Percentiles rank a stretch among this genome's conserved stretches.
Conservation (phyloP, 64 coral and sea anemone genomes). For the Stylophora pistillata region DNA sequence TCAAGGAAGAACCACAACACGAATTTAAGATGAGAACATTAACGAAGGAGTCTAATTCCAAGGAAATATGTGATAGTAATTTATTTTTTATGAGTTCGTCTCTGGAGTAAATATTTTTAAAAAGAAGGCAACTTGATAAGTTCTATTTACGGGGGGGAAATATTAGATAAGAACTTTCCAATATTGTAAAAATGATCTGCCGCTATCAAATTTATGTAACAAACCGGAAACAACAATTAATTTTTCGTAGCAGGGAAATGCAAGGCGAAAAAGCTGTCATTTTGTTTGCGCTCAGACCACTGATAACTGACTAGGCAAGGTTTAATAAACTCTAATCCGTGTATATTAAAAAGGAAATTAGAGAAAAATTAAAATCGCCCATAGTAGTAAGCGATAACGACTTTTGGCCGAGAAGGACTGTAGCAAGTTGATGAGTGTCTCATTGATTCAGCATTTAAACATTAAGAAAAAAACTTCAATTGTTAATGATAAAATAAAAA, state of each 20-base stretch:
- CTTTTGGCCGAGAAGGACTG: background rate
- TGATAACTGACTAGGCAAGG: background rate
- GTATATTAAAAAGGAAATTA: background rate
- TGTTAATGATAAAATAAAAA: background rate
- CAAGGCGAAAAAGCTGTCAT: background rate
- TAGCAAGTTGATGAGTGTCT: background rate
- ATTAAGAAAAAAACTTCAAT: background rate
- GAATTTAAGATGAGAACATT: too few relatives aligned
- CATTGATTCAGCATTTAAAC: background rate
- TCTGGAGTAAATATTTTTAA: too few relatives aligned
- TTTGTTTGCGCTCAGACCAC: background rate
- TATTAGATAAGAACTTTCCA: too few relatives aligned
- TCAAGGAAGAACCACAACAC: too few relatives aligned
- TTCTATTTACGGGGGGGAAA: too few relatives aligned
- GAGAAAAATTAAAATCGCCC: background rate
- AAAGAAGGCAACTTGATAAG: too few relatives aligned
- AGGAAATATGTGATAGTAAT: too few relatives aligned
- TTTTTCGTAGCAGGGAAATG: background rate
- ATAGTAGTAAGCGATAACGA: background rate
- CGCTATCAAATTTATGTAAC: background rate
- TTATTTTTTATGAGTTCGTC: too few relatives aligned
- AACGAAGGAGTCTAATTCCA: too few relatives aligned
- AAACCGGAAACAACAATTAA: background rate
- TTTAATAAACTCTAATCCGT: slow-evolving; percentile 15
- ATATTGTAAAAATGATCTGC: too few relatives aligned